These are phyloP conservation scores for Scaptomyza cyrtandrae DNA, from an alignment of 2,888 invertebrate species.

Conservation along the genomic window DNA sequence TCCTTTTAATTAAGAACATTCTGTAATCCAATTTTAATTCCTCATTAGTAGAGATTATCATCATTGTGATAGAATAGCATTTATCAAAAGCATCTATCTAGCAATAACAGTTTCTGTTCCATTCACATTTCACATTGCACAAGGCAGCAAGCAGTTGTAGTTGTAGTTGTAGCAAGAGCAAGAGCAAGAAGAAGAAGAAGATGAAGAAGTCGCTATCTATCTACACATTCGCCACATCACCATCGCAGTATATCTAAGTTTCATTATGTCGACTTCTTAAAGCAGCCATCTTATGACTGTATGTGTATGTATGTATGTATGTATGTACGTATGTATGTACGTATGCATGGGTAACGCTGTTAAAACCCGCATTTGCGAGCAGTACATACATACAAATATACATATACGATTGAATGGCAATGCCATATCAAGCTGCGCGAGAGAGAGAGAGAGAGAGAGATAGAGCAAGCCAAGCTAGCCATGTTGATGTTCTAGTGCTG, in stretches of 20 bases:
- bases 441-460: conserved; percentile 4
- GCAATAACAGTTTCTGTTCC: conserved; percentile 48
- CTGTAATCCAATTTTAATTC: conserved; percentile 69
- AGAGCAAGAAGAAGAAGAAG: not conserved
- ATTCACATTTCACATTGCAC: conserved; percentile 35
- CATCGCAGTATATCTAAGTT: conserved; percentile 33
- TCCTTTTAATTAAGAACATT: conserved; percentile 61
- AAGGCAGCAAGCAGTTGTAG: conserved; percentile 3
- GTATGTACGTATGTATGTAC: not conserved
- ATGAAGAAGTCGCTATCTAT: conserved; percentile 47
- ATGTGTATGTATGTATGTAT: not conserved
- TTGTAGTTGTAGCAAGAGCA: not conserved
- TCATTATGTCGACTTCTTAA: conserved; percentile 26
- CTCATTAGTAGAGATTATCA: conserved; percentile 72
- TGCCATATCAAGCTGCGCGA: conserved; percentile 36
- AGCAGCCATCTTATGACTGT: conserved; percentile 7
- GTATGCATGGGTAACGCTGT: conserved; percentile 30
- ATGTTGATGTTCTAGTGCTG: conserved; percentile 51
- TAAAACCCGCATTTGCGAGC: conserved; percentile 48
- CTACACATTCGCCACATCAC: conserved; percentile 20
- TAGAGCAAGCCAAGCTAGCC: conserved; percentile 3
- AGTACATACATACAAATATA: conserved; percentile 20
- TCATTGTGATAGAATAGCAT: conserved; percentile 61
- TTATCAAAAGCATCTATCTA: conserved; percentile 62
- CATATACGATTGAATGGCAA: conserved; percentile 40